Percentiles rank a stretch among this genome's conserved stretches.
These are phyloP conservation scores for Sympetrum striolatum DNA, from an alignment of 2,888 invertebrate genomes.

Conservation along the genomic window DNA sequence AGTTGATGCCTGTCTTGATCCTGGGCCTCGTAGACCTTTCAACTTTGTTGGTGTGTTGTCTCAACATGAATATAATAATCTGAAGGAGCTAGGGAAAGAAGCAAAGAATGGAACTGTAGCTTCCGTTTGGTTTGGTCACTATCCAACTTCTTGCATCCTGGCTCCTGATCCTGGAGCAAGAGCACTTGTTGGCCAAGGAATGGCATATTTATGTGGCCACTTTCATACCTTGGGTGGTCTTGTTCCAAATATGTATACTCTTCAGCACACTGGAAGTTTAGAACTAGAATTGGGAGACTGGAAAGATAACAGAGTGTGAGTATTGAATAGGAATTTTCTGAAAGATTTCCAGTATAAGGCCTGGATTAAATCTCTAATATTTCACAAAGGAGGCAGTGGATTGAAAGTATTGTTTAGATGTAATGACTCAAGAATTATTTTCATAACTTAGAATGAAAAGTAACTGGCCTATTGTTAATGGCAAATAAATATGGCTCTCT, in stretches of 20 bases:
- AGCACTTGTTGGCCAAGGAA: constrained; percentile 68
- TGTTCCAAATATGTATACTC: constrained; percentile 84
- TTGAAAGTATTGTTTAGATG: no score
- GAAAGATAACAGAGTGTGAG: constrained; percentile 86
- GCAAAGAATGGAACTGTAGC: constrained; percentile 64
- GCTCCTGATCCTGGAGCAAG: constrained; percentile 65
- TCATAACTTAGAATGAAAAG: no score
- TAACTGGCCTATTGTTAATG: no score
- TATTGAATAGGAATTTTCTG: constrained; percentile 50
- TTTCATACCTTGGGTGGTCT: constrained; percentile 83
- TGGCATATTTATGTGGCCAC: constrained; percentile 89
- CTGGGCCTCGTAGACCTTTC: constrained; percentile 85
- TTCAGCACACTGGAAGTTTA: constrained; percentile 80
- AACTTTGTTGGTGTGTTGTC: constrained; percentile 85
- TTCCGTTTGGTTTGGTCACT: constrained; percentile 87
- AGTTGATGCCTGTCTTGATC: constrained; percentile 85
- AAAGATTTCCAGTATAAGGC: neutral
- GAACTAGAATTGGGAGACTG: constrained; percentile 92
- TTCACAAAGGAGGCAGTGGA: no score
- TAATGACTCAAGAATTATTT: no score
- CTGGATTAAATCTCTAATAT: no score
- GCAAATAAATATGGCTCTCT: no score
- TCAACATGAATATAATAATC: constrained; percentile 64
- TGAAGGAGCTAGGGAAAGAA: constrained; percentile 66
- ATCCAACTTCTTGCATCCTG: constrained; percentile 87